Conservation (phyloP, 2,113 vertebrate genomes). For the Ivindomyrus marchei region DNA sequence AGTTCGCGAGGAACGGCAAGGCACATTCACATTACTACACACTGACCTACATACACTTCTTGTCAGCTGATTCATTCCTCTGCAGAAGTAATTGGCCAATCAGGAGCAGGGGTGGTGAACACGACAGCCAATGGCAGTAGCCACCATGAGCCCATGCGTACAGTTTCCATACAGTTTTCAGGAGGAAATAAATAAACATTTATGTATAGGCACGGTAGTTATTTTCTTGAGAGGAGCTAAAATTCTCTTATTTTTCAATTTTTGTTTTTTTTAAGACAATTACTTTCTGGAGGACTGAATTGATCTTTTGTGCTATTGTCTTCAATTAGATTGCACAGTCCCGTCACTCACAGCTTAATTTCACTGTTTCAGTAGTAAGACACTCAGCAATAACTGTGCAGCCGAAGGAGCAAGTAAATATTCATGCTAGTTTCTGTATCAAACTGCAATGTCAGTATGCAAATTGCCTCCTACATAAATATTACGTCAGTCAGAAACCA, state of each 20-base stretch:
- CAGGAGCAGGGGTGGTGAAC: slow-evolving; percentile 41
- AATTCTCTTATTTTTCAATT: background rate
- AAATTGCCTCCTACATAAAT: background rate
- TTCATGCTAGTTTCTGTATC: background rate
- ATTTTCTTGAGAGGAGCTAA: background rate
- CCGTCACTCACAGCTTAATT: background rate
- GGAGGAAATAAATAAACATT: slow-evolving; percentile 37
- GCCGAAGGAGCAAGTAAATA: background rate
- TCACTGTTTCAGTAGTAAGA: background rate
- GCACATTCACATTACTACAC: slow-evolving; percentile 51
- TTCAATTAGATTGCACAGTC: background rate
- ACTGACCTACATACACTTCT: slow-evolving; percentile 62
- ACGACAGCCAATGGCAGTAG: slow-evolving; percentile 54
- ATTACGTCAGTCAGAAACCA: background rate
- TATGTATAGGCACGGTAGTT: background rate
- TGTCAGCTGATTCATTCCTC: slow-evolving; percentile 58
- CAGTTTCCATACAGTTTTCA: slow-evolving; percentile 67
- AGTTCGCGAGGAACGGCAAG: slow-evolving; percentile 11
- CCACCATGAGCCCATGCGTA: slow-evolving; percentile 36
- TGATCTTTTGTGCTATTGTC: background rate
- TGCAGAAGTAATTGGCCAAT: slow-evolving; percentile 43
- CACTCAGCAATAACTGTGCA: background rate
- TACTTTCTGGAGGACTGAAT: background rate
- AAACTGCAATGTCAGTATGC: background rate
- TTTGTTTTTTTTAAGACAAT: background rate